Base-by-base conservation (phyloP, 2,113 vertebrate genomes). In the Anolis sagrei region DNA sequence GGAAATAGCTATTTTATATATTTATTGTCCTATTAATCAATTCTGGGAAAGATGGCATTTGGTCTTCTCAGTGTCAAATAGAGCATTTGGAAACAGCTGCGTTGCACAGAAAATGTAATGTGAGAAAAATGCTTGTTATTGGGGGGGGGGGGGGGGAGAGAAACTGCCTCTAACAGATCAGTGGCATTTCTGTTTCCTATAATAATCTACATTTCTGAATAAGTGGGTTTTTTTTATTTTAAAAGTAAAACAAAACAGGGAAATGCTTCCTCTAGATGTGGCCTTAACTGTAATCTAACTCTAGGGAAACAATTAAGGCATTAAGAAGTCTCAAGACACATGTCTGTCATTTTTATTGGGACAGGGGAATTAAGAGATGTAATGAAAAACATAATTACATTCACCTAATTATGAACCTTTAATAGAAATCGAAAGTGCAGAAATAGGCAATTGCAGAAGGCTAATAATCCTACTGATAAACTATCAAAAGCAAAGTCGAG, bases 381-480 rank as follows among this genome's bases (percentile, higher is more conserved):
- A 94, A 95, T 91, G 78, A 90, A 94, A 93, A 88, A 81, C 66
- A 94, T 93, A 94, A 93, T 95, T 95, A 93, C 79, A 93, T 32
- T 77, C 79, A 94, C 68, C 61, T 91, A 94, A 93, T 94, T 94
- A 93, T 76, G 51, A 93, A 90, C 84, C 91, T 89, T 92, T 89
- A 74, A 72, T 86, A 86, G 78, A 84, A 92, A 86, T 9, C 78
- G 58, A 68, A 90, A 92, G 32, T 75, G 64, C 8, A 86, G 77
- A 84, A 88, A 86, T 77, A 3, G n/a, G 39, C 90, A 78, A 81
- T 27, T 83, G 91, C 70, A 68, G 66, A 81, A 74, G 0, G 2
- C 16, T 88, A 90, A 86, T 90, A 93, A 84, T 48, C 5, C 5
- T 89, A 34, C 39, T 92, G 86, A 74, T 86, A 89, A 93, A 54